A percentile compares a stretch with the other conserved stretches of the same genome.
These are phyloP conservation scores for Staurois parvus DNA, from an alignment of 2,797 vertebrate species.

Conservation along the genomic window DNA sequence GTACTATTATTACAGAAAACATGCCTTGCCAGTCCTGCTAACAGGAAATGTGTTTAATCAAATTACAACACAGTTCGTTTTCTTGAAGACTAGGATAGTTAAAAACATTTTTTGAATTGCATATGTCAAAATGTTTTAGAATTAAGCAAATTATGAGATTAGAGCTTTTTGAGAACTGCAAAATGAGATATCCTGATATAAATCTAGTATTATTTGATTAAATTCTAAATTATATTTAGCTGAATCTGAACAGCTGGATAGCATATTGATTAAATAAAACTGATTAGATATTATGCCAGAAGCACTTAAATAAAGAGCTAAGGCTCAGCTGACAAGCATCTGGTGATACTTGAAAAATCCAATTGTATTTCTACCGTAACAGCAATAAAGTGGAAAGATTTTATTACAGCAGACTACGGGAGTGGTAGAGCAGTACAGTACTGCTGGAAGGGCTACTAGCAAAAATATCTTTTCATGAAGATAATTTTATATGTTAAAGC, in stretches of 20 bases:
- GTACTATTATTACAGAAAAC: not conserved
- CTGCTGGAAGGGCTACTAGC: not conserved
- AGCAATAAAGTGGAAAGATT: constrained; percentile 62
- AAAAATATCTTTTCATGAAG: not conserved
- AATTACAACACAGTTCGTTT: not conserved
- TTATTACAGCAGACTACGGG: constrained; percentile 52
- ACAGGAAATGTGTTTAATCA: not conserved
- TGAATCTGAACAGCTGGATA: constrained; percentile 65
- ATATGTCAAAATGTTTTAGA: constrained; percentile 5
- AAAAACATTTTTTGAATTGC: not conserved
- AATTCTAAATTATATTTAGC: constrained; percentile 64
- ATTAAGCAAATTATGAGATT: constrained; percentile 3
- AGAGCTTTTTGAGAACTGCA: constrained; percentile 14
- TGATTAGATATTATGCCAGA: constrained; percentile 66
- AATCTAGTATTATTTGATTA: constrained; percentile 64
- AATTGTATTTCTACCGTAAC: constrained; percentile 66
- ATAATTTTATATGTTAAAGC: not conserved
- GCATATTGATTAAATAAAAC: constrained; percentile 72
- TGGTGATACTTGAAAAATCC: constrained; percentile 66
- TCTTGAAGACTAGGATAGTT: not conserved
- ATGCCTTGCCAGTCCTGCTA: not conserved
- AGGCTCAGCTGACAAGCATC: constrained; percentile 63
- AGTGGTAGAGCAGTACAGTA: constrained; percentile 50
- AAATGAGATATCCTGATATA: constrained; percentile 60
- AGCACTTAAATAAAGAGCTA: constrained; percentile 66